Base-by-base conservation (phyloP, 2,888 invertebrate species). In the Cantharis flavilabris region DNA sequence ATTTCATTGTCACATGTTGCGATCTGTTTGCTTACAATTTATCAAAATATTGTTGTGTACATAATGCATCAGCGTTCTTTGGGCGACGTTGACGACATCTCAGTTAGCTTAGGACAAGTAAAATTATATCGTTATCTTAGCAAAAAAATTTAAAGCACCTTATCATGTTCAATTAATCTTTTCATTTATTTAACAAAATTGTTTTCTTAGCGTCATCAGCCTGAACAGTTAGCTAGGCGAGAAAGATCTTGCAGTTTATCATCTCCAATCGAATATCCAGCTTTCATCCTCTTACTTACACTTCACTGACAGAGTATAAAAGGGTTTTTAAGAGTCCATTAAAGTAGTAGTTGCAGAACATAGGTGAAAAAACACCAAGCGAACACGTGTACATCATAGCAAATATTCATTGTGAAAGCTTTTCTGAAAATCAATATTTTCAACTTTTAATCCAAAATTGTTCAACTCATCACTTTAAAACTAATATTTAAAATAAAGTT, bases 1-100 rank as follows among this genome's bases (percentile, higher is more conserved):
- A 81, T 83, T 83, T 83, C 83, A 83, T 82, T 85, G 83, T 84
- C 84, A 83, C 81, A 79, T 81, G 81, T 82, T 83, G 81, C 83
- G 82, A 84, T 84, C 84, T 85, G 84, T 84, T 84, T 83, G 80
- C 82, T 76, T 81, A 82, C 83, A 83, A 84, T 85, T 85, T 85
- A 84, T 84, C 84, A 85, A 85, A 85, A 85, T 83, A 85, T 84
- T 84, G 82, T 84, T 76, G 67, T 76, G 72, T 76, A 69, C 75
- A 76, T 69, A 72, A 72, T 72, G 71, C 71, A 73, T 72, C 73
- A 72, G 28, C 73, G 73, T 71, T 75, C 71, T 71, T 76, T 76
- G 62, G 75, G 49, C 20, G 72, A 62, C 67, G 28, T 33, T 70
- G 69, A 18, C 75, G 79, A 81, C 81, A 82, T 82, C 80, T 82